Evolutionary conservation across 1,140 invertebrate genomes (phyloP).

Genomic region (Monochamus saltuarius): DNA sequence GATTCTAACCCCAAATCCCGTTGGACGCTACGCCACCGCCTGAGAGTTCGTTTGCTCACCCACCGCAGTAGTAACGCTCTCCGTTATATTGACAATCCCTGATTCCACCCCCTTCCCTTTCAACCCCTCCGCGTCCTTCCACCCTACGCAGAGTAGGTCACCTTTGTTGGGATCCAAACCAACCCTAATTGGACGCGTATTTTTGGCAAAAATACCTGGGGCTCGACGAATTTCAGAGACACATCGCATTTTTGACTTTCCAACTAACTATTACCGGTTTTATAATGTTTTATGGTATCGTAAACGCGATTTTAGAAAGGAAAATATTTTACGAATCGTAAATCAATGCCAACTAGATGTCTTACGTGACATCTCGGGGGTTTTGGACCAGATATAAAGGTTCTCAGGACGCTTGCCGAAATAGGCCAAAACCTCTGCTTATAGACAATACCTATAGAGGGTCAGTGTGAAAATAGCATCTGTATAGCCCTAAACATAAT

Average conservation of each 20-base stretch:
- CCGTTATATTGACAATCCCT: conserved; percentile 32
- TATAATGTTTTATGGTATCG: neutral
- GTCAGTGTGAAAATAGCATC: no score
- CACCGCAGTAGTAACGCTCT: conserved; percentile 3
- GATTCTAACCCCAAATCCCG: no score
- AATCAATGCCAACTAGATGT: no score
- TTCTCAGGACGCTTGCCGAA: no score
- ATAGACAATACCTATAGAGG: no score
- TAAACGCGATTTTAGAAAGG: no score
- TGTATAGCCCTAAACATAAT: no score
- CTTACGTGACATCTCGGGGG: no score
- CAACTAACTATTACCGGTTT: conserved; percentile 7
- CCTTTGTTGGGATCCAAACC: conserved; percentile 38
- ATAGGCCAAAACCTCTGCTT: no score
- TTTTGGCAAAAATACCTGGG: conserved; percentile 18
- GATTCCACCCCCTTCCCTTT: conserved; percentile 28
- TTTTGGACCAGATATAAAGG: no score
- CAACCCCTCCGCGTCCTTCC: conserved; percentile 15
- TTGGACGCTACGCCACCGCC: neutral
- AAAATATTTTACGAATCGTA: no score
- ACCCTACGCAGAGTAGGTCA: conserved; percentile 35
- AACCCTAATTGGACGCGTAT: conserved; percentile 43
- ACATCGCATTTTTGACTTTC: neutral
- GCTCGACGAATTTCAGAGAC: neutral
- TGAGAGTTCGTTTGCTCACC: conserved; percentile 3